Evolutionary conservation across 2,888 invertebrate genomes (phyloP).

Genomic region (Idaea straminata): DNA sequence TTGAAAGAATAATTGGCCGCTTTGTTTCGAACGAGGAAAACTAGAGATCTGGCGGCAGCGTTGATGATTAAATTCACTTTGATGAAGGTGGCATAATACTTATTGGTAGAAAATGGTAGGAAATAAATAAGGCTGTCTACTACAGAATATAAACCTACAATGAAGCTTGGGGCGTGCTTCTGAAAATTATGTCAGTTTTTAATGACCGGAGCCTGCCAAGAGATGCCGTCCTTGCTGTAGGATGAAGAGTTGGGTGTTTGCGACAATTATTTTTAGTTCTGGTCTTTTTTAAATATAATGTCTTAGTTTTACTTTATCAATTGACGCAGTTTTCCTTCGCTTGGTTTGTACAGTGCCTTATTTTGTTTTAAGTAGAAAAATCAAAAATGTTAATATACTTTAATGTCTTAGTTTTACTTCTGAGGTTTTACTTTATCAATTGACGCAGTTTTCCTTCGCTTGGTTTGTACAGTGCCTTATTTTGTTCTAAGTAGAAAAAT

Average conservation of each 20-base stretch:
- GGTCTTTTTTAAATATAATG: background rate
- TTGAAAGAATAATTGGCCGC: background rate
- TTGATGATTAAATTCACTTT: background rate
- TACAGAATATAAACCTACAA: background rate
- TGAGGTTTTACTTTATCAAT: no score
- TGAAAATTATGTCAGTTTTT: conserved; percentile 1
- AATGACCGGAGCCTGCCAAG: background rate
- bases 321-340: no score
- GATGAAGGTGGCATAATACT: background rate
- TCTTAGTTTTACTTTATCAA: background rate
- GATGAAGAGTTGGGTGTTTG: background rate
- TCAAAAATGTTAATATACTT: no score
- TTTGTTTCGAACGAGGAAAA: background rate
- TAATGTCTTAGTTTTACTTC: background rate
- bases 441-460: no score
- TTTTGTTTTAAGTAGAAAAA: background rate
- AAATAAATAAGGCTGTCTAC: background rate
- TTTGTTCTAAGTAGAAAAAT: background rate
- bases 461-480: no score
- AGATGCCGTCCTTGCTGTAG: background rate
- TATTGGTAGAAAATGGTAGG: background rate
- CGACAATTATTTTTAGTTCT: background rate
- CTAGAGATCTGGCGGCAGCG: background rate
- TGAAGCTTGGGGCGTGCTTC: background rate
- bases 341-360: no score